Evolutionary conservation across 2,797 vertebrate genomes (phyloP).

Genomic region (Odontamblyopus rebecca): DNA sequence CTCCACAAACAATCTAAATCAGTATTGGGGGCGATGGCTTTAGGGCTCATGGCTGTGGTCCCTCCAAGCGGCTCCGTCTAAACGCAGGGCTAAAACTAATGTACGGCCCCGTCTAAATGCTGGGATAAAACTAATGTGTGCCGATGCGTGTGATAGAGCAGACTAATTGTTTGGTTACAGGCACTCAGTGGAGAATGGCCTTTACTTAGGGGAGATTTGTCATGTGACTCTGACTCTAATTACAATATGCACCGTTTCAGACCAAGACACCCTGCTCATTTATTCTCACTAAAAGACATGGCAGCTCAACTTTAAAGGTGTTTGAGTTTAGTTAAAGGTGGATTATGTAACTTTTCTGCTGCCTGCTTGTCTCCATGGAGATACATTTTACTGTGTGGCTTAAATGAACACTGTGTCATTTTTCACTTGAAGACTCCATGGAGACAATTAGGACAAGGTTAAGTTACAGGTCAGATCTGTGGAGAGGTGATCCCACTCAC

Average conservation of each 20-base stretch:
- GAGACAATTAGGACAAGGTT: no score
- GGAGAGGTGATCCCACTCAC: no score
- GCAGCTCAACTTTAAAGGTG: neutral
- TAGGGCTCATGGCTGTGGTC: constrained; percentile 42
- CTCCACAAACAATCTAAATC: no score
- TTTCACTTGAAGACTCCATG: no score
- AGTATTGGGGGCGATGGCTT: constrained; percentile 47
- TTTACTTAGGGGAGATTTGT: constrained; percentile 49
- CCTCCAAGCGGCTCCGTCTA: constrained; percentile 34
- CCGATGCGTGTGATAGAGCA: constrained; percentile 58
- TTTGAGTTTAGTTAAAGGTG: neutral
- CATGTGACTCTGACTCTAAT: constrained; percentile 35
- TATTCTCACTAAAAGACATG: constrained; percentile 9
- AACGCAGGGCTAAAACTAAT: constrained; percentile 54
- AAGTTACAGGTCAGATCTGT: no score
- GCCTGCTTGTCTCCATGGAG: neutral
- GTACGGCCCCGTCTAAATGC: constrained; percentile 38
- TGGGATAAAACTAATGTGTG: constrained; percentile 52
- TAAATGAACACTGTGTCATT: no score
- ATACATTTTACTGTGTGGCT: neutral
- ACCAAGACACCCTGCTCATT: constrained; percentile 20
- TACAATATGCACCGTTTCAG: constrained; percentile 15
- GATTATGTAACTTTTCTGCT: neutral
- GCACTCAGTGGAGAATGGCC: constrained; percentile 49
- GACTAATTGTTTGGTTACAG: constrained; percentile 58